These are phyloP conservation scores for Ammodytes dubius DNA, from an alignment of 2,113 vertebrate genomes.

Conservation along the genomic window DNA sequence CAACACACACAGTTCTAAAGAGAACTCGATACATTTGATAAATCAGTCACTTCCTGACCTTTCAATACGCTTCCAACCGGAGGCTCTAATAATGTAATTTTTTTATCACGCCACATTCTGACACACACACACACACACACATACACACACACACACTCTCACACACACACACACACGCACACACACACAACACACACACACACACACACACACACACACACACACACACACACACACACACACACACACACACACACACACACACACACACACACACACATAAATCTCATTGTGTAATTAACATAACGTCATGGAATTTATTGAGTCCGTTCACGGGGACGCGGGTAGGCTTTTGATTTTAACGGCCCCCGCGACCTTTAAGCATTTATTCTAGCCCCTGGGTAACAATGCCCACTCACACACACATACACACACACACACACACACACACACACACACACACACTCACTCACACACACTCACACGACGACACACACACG, in stretches of 20 bases:
- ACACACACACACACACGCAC: background rate
- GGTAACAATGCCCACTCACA: background rate
- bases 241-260: slow-evolving; percentile 40
- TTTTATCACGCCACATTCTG: too few species aligned
- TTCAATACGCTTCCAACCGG: too few species aligned
- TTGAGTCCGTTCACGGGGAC: background rate
- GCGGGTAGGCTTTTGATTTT: slow-evolving; percentile 32
- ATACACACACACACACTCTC: slow-evolving; percentile 47
- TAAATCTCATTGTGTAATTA: slow-evolving; percentile 21
- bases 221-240: slow-evolving; percentile 5
- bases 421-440: background rate
- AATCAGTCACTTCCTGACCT: too few species aligned
- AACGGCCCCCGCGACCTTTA: slow-evolving; percentile 42
- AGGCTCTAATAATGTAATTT: too few species aligned
- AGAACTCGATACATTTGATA: too few species aligned
- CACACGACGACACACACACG: too few species aligned
- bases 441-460: too few species aligned
- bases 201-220: slow-evolving; percentile 48
- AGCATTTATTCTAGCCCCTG: background rate
- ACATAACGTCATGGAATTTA: slow-evolving; percentile 7
- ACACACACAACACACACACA: slow-evolving; percentile 48
- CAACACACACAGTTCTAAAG: too few species aligned
- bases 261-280: slow-evolving; percentile 37
- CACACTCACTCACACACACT: too few species aligned
- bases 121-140: too few species aligned